Evolutionary conservation across 2,113 vertebrate genomes (phyloP).

Genomic region (Holacanthus passer): DNA sequence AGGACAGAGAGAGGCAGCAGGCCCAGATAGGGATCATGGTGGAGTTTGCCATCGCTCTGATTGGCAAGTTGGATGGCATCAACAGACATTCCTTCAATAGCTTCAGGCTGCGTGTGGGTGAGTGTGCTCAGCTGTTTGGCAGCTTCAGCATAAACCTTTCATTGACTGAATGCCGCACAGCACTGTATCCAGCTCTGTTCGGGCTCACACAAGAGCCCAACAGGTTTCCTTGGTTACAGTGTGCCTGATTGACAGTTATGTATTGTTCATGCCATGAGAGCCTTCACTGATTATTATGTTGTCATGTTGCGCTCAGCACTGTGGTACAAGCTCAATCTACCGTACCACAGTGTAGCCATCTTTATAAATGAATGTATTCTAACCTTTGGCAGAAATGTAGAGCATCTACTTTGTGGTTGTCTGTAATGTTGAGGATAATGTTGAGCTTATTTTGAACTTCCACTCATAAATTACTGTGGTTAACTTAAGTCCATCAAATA

Average conservation of each 20-base stretch:
- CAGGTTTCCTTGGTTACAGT: conserved; percentile 50
- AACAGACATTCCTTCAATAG: conserved; percentile 98
- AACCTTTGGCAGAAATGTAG: not conserved
- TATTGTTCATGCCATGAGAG: conserved; percentile 4
- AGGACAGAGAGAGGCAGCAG: conserved; percentile 92
- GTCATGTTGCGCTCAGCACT: not conserved
- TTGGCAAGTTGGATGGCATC: conserved; percentile 97
- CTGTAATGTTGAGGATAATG: not conserved
- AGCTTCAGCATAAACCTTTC: conserved; percentile 21
- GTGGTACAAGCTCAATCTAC: not conserved
- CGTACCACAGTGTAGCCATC: not conserved
- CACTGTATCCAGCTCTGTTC: not conserved
- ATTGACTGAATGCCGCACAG: conserved; percentile 22
- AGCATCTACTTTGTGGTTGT: not conserved
- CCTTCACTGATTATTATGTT: conserved; percentile 11
- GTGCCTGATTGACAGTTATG: conserved; percentile 21
- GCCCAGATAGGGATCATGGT: conserved; percentile 97
- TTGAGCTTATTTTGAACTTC: not conserved
- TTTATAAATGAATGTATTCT: not conserved
- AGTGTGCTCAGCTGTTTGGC: conserved; percentile 70
- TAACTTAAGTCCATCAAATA: not conserved
- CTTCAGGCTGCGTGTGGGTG: conserved; percentile 95
- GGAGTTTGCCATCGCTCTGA: conserved; percentile 95
- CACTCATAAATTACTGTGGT: not conserved
- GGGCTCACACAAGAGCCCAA: not conserved